These are phyloP conservation scores for Chrysopa pallens DNA, from an alignment of 1,140 invertebrate species.

Conservation along the genomic window DNA sequence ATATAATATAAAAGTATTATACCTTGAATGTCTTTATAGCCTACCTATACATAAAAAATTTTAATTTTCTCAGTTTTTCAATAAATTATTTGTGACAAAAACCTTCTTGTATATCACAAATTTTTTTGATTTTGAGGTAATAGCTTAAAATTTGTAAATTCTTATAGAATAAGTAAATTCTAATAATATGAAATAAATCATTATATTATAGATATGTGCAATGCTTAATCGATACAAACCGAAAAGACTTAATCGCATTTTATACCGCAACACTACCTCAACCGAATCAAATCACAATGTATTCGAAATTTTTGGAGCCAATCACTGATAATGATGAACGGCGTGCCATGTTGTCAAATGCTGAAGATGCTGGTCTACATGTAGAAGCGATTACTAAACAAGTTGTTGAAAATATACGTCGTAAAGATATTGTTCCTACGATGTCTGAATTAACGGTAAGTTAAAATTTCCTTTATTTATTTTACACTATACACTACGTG, in stretches of 20 bases:
- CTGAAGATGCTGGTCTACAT: constrained; percentile 58
- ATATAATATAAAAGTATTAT: no score
- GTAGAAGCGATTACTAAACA: constrained; percentile 64
- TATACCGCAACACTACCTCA: constrained; percentile 61
- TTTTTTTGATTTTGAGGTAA: no score
- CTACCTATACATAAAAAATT: no score
- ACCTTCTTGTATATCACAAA: no score
- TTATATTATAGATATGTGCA: constrained; percentile 34
- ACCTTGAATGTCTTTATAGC: no score
- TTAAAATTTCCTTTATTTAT: not conserved
- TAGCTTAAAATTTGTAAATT: no score
- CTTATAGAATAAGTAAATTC: no score
- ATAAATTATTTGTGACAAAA: no score
- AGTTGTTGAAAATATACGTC: constrained; percentile 61
- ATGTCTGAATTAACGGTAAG: not conserved
- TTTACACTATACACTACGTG: no score
- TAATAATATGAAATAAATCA: no score
- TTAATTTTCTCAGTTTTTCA: no score
- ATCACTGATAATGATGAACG: constrained; percentile 44
- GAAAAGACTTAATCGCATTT: constrained; percentile 64
- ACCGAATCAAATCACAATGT: constrained; percentile 52
- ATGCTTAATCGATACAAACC: constrained; percentile 47
- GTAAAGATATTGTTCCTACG: constrained; percentile 1
- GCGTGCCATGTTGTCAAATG: constrained; percentile 37
- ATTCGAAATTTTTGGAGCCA: constrained; percentile 58